Evolutionary conservation across 2,113 vertebrate genomes (phyloP), one percentile per base, ranked within the genome.

Genomic region (Falcunculus frontatus): DNA sequence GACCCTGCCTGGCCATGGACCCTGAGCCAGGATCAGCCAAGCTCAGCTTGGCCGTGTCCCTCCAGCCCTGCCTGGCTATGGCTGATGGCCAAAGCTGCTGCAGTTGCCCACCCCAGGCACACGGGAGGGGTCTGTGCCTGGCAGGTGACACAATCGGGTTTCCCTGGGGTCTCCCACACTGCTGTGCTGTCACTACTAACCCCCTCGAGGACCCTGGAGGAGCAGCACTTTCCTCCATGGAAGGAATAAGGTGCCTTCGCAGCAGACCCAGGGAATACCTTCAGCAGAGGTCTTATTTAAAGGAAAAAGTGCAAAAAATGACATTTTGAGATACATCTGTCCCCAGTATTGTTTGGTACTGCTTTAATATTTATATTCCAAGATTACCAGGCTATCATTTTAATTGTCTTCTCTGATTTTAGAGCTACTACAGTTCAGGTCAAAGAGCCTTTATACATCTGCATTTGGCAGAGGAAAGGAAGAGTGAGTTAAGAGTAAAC

Each of bases 11-110:
- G 47, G 30, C 20, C 19, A 1, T 3, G 33, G 33, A 5, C 1
- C 19, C 10, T 11, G 1, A 64, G 29, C 41, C 2, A 3, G 15
- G 33, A 26, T 12, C 21, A 42, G 7, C 17, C 3, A 3, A 41
- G 7, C 17, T 17, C 23, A 8, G 39, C 7, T 25, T 19, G 44
- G 16, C 3, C 7, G 16, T 0, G 0, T 49, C 22, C 30, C 39
- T 21, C 4, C 19, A 47, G 37, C 39, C 47, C 30, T 63, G 42
- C 26, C 80, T 26, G 37, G 42, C 44, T 22, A 1, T 5, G 29
- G 10, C 19, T 27, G 25, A 11, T 0, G 0, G 4, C 33, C 44
- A 32, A 56, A 64, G 29, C 22, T 56, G 32, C 64, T 2, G 2
- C 33, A 4, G 32, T 33, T 76, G 52, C 70, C 29, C 26, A 9